These are phyloP conservation scores for Mantis religiosa DNA, from an alignment of 2,888 invertebrate genomes.

Conservation along the genomic window DNA sequence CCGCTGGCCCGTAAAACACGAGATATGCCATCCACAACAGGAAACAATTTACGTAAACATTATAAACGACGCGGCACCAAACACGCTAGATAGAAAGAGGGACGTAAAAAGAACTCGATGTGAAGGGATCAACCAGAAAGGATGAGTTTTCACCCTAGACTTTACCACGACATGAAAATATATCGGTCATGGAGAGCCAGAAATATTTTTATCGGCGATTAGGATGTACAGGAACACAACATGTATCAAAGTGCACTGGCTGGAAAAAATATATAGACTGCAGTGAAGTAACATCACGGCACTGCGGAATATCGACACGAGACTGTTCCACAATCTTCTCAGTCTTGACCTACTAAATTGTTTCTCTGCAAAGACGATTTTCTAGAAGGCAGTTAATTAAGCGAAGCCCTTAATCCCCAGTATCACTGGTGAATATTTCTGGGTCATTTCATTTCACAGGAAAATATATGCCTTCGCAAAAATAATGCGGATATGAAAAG, in stretches of 20 bases:
- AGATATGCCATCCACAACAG: not conserved
- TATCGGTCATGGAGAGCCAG: not conserved
- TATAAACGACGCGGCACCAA: not conserved
- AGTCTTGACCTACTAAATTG: too few relatives aligned
- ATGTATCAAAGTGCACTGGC: not conserved
- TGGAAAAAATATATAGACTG: not conserved
- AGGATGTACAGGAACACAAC: not conserved
- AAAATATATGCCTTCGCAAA: too few relatives aligned
- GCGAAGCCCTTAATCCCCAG: too few relatives aligned
- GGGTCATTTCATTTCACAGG: too few relatives aligned
- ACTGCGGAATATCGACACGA: too few relatives aligned
- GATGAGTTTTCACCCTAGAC: not conserved
- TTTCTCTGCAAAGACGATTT: too few relatives aligned
- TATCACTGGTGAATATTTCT: too few relatives aligned
- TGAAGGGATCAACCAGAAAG: not conserved
- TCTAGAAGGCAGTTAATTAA: too few relatives aligned
- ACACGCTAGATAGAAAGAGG: not conserved
- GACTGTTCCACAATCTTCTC: too few relatives aligned
- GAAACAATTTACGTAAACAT: not conserved
- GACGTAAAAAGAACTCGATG: not conserved
- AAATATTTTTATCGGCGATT: not conserved
- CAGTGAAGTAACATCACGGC: not conserved
- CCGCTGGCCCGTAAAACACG: not conserved
- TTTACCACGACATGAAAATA: not conserved
- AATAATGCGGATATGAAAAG: too few relatives aligned